Conservation (phyloP, 2,113 vertebrate species). For the Pseudopodoces humilis region DNA sequence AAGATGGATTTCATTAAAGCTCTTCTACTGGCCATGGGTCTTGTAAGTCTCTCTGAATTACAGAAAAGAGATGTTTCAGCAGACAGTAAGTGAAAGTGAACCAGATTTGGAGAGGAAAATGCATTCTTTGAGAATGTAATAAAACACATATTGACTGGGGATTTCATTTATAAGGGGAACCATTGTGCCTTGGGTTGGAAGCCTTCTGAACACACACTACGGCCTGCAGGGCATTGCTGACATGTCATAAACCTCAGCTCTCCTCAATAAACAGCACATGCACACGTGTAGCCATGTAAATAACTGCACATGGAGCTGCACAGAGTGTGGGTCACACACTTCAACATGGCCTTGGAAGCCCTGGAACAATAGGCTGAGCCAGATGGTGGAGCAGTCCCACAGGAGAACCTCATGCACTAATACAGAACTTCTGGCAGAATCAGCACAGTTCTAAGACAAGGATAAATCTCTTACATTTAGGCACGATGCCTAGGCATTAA, state of each 20-base stretch:
- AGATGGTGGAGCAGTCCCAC: conserved; percentile 19
- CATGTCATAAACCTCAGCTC: neutral
- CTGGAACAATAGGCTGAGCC: conserved; percentile 57
- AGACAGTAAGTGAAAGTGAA: conserved; percentile 42
- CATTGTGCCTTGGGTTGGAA: neutral
- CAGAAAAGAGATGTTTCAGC: conserved; percentile 9
- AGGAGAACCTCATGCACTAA: conserved; percentile 38
- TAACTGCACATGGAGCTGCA: neutral
- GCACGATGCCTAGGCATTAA: conserved; percentile 46
- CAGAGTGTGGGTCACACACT: neutral
- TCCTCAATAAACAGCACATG: neutral
- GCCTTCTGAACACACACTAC: neutral
- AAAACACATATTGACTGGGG: neutral
- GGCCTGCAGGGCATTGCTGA: conserved; percentile 13
- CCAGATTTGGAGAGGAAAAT: conserved; percentile 28
- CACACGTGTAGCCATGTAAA: neutral
- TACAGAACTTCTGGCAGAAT: conserved; percentile 47
- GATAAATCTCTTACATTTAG: conserved; percentile 52
- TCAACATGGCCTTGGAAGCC: neutral
- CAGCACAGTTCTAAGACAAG: conserved; percentile 26
- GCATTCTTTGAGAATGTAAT: conserved; percentile 3
- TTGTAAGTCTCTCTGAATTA: conserved; percentile 11
- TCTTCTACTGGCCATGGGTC: neutral
- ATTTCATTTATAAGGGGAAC: neutral
- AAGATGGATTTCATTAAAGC: neutral